A percentile compares a stretch with the other conserved stretches of the same genome.
These are phyloP conservation scores for Micromys minutus DNA, from an alignment of 2,113 vertebrate species.

Conservation along the genomic window DNA sequence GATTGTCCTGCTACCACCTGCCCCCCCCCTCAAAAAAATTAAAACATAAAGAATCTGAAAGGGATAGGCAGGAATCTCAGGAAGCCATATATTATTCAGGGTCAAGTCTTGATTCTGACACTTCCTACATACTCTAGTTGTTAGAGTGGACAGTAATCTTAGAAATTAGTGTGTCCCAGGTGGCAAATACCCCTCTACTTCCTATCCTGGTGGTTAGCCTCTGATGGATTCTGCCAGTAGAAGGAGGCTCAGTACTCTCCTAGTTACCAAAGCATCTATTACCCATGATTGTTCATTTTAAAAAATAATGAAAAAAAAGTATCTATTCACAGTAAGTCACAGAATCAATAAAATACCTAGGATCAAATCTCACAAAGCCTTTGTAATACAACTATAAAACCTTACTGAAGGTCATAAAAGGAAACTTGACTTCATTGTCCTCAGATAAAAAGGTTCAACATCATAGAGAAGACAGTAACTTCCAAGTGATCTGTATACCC, in stretches of 20 bases:
- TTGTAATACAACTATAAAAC: not conserved
- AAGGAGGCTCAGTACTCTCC: not conserved
- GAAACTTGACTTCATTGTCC: not conserved
- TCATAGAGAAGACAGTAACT: not conserved
- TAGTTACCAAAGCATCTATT: not conserved
- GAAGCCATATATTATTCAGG: not conserved
- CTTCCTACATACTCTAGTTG: not conserved
- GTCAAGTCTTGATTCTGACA: not conserved
- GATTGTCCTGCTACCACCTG: not conserved
- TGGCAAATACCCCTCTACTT: not conserved
- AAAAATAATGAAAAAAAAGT: slow-evolving; percentile 3
- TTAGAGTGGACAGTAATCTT: not conserved
- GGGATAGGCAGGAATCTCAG: not conserved
- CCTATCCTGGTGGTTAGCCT: not conserved
- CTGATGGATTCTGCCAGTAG: not conserved
- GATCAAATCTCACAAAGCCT: not conserved
- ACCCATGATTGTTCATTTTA: not conserved
- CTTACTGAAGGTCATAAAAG: not conserved
- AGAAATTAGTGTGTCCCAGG: not conserved
- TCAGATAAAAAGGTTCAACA: not conserved
- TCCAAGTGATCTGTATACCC: not conserved
- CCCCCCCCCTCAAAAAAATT: no score
- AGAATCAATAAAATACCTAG: not conserved
- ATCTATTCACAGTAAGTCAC: not conserved
- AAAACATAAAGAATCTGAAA: not conserved